Base-by-base conservation (phyloP, 2,888 invertebrate genomes). In the Glyphotaelius pellucidus region DNA sequence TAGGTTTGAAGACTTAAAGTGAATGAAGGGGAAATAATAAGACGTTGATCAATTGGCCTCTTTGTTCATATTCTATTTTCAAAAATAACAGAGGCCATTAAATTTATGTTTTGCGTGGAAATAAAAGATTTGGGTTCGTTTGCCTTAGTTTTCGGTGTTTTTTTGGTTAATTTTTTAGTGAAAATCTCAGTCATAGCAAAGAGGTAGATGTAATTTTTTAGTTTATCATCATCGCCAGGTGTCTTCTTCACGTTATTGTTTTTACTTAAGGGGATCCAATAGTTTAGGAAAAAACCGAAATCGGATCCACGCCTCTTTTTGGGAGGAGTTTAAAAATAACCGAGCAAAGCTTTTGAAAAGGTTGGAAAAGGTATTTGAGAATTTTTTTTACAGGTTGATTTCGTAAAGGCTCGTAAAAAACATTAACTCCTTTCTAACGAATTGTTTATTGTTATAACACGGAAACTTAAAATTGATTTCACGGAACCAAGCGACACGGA, bases 11-110 rank as follows among this genome's bases (percentile, higher is more conserved):
- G 38, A 85, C 35, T 38, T 3, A 35, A 85, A 38, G 38, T 38
- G 85, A 85, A 85, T 42, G 35, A n/a, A 84, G 35, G 35, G 38
- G 42, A 85, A 85, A 85, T 85, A 38, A 85, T 38, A 38, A 85
- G 42, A 38, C 35, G 38, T 85, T 85, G 85, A 38, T 85, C 85
- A 85, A 85, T 85, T 85, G 85, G 85, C n/a, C 38, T 38, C 85
- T 85, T 85, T 85, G 85, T 85, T 85, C 85, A 12, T 35, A 9
- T 85, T 19, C 52, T n/a, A 85, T 85, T 85, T 83, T 83, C 25
- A 19, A 83, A 32, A 19, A 83, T 35, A 83, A 83, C 83, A 83
- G 35, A 31, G 19, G 35, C 32, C 31, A 35, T 83, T 83, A 83
- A 83, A 83, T 83, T 83, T 15, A 30, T 14, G 31, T 30, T 83